Evolutionary conservation across 2,888 invertebrate genomes (phyloP).

Genomic region (Salticus scenicus): DNA sequence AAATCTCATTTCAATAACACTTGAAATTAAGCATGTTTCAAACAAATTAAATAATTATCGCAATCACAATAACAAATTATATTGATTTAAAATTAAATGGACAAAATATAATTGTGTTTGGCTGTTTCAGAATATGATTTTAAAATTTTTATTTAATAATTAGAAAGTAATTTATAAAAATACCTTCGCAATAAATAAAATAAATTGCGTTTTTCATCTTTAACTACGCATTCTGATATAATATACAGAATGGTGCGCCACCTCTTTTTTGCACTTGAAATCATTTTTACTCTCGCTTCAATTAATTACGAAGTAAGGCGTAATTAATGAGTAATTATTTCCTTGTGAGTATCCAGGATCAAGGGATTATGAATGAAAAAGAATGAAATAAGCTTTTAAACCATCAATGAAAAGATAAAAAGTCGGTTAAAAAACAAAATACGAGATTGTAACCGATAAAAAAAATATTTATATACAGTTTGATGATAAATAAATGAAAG

Average conservation of each 20-base stretch:
- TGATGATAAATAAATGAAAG: slow-evolving; percentile 14
- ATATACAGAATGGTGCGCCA: neutral
- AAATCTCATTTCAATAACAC: no score
- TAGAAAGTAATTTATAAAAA: slow-evolving; percentile 6
- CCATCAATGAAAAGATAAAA: slow-evolving; percentile 50
- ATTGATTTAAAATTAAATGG: no score
- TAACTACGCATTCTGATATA: neutral
- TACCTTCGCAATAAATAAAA: no score
- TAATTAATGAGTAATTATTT: slow-evolving; percentile 69
- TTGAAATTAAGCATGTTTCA: no score
- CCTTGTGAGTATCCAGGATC: slow-evolving; percentile 37
- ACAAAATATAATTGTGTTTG: no score
- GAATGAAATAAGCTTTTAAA: slow-evolving; percentile 41
- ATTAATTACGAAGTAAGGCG: slow-evolving; percentile 48
- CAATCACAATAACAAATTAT: no score
- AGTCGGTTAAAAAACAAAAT: neutral
- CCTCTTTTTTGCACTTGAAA: neutral
- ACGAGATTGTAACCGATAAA: slow-evolving; percentile 11
- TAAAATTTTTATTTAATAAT: no score
- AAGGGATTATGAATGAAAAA: slow-evolving; percentile 43
- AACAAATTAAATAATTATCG: no score
- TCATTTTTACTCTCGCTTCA: slow-evolving; percentile 36
- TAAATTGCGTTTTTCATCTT: no score
- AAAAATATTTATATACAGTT: neutral
- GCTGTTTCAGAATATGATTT: no score